Percentiles rank a stretch among this genome's conserved stretches.
Conservation (phyloP, 2,113 vertebrate genomes). For the Oryzias woworae region DNA sequence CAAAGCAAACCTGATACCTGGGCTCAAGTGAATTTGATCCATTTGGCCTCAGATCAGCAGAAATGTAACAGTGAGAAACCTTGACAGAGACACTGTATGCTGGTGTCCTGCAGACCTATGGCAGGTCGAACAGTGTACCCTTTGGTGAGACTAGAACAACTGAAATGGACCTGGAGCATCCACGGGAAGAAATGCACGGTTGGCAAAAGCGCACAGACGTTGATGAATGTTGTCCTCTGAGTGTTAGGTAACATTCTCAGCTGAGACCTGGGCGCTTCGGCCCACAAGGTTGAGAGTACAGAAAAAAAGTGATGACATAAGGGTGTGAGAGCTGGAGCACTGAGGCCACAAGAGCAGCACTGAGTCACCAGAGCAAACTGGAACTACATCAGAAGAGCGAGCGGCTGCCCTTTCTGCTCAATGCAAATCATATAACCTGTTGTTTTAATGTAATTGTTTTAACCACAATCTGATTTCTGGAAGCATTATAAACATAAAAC, state of each 20-base stretch:
- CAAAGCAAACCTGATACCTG: conserved; percentile 7
- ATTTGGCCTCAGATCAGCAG: conserved; percentile 42
- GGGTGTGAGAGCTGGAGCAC: conserved; percentile 23
- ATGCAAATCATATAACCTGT: neutral
- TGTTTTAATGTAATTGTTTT: too few relatives aligned
- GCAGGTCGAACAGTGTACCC: conserved; percentile 35
- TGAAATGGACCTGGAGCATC: conserved; percentile 55
- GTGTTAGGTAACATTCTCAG: conserved; percentile 71
- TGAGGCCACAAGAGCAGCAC: conserved; percentile 37
- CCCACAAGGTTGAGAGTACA: conserved; percentile 63
- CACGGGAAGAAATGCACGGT: conserved; percentile 67
- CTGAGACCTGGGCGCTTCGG: conserved; percentile 61
- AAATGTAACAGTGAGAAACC: conserved; percentile 44
- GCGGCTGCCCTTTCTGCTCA: neutral
- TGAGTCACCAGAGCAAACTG: conserved; percentile 9
- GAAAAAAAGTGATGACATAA: conserved; percentile 63
- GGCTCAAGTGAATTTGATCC: neutral
- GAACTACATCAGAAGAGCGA: neutral
- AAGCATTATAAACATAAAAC: too few relatives aligned
- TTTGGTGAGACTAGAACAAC: conserved; percentile 38
- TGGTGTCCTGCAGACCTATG: conserved; percentile 35
- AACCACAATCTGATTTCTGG: too few relatives aligned
- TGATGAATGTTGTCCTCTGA: conserved; percentile 77
- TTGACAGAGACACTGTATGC: conserved; percentile 42
- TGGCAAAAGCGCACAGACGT: conserved; percentile 68